A percentile compares a stretch with the other conserved stretches of the same genome.
Conservation (phyloP, 2,888 invertebrate genomes). For the Perizoma flavofasciatum region DNA sequence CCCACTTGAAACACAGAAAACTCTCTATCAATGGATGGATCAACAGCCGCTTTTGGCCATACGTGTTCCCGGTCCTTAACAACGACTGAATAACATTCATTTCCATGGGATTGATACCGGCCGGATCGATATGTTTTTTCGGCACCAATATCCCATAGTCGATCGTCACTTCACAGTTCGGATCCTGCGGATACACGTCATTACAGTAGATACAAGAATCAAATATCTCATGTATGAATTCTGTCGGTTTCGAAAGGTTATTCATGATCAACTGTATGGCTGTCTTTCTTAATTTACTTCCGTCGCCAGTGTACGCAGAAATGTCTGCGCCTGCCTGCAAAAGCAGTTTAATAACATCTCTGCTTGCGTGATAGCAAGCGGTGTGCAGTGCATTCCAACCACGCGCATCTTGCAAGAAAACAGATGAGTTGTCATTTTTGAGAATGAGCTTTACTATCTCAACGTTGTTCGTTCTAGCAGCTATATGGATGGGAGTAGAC, state of each 20-base stretch:
- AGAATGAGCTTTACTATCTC: conserved; percentile 26
- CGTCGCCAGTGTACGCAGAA: conserved; percentile 38
- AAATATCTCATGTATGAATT: conserved; percentile 71
- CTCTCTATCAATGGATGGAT: conserved; percentile 68
- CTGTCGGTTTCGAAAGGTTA: conserved; percentile 69
- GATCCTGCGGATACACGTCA: conserved; percentile 59
- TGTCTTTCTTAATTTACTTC: conserved; percentile 44
- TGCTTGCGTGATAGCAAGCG: conserved; percentile 68
- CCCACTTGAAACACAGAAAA: conserved; percentile 67
- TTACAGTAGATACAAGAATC: conserved; percentile 69
- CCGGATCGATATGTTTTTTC: conserved; percentile 28
- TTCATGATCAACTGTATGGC: conserved; percentile 58
- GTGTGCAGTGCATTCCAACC: conserved; percentile 50
- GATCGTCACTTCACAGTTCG: conserved; percentile 57
- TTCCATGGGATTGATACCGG: conserved; percentile 4
- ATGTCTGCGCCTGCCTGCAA: conserved; percentile 30
- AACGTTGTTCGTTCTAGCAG: conserved; percentile 22
- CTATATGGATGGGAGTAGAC: conserved; percentile 26
- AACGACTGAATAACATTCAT: conserved; percentile 37
- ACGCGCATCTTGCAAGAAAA: conserved; percentile 46
- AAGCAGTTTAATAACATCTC: conserved; percentile 28
- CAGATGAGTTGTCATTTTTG: conserved; percentile 24
- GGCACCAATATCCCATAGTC: conserved; percentile 57
- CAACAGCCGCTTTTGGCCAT: conserved; percentile 54
- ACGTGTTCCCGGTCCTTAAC: conserved; percentile 53